Evolutionary conservation across 2,797 vertebrate species (phyloP), one percentile per base, ranked within the genome.

Genomic region (Rhynchotus rufescens): DNA sequence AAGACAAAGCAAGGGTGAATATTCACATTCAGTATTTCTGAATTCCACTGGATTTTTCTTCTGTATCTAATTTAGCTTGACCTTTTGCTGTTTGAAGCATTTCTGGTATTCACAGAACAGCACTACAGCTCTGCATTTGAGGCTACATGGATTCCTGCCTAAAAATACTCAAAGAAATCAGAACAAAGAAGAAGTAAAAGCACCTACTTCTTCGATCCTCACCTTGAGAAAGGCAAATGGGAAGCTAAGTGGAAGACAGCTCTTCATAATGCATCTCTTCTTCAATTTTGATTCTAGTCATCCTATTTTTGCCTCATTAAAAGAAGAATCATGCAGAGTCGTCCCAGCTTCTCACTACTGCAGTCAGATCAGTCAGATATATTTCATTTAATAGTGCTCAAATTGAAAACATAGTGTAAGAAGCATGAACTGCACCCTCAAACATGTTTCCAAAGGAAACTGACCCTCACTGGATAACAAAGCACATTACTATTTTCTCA

Each of bases 231-330:
- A 66, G 6, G 16, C 51, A 51, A 10, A 28, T 0, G 0, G 54
- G 45, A 84, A 71, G 25, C 15, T 26, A 40, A 62, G 30, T 32
- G 14, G 36, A 82, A 86, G 19, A 15, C 12, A 79, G 30, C 42
- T 25, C 71, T 68, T 84, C 49, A 47, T 32, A 62, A 51, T 16
- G 32, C 51, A 75, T 15, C 36, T 17, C 9, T 2, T 3, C 7
- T 17, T 65, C 54, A 79, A 45, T 13, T 84, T 68, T 80, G 21
- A 72, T 80, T 94, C 45, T 36, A 79, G 51, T 51, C 79, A 91
- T 38, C 7, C 21, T 75, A 36, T 47, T 90, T 86, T 86, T 66
- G 69, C 22, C 14, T 88, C 3, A 1, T 80, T 83, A 73, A n/a
- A 75, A 83, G 80, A 2, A 72, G 45, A 42, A 15, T 54, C 16